These are phyloP conservation scores for Gandaritis pyraliata DNA, from an alignment of 2,888 invertebrate species.

Conservation along the genomic window DNA sequence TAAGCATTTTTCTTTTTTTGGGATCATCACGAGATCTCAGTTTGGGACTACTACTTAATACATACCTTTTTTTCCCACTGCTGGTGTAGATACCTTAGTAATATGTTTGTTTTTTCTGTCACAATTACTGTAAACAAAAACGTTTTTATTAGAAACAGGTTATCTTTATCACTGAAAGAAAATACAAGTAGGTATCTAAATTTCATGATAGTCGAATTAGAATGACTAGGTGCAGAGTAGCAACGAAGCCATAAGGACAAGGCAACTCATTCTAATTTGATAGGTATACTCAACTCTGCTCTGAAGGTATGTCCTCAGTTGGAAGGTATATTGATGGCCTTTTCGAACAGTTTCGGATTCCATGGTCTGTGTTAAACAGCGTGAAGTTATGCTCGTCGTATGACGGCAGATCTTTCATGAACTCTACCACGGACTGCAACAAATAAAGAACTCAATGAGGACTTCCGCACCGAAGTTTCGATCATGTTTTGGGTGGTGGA, in stretches of 20 bases:
- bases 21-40: too few relatives aligned
- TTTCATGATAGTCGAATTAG: too few relatives aligned
- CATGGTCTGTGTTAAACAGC: constrained; percentile 94
- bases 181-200: too few relatives aligned
- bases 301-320: constrained; percentile 95
- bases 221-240: too few relatives aligned
- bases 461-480: constrained; percentile 35
- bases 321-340: constrained; percentile 96
- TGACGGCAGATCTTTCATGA: constrained; percentile 95
- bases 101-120: constrained; percentile 97
- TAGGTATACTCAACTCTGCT: constrained; percentile 90
- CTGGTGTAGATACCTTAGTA: constrained; percentile 96
- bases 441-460: constrained; percentile 42
- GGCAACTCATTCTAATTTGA: background rate
- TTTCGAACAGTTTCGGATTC: constrained; percentile 91
- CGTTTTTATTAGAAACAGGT: constrained; percentile 22
- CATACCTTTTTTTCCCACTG: constrained; percentile 98
- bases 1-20: too few relatives aligned
- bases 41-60: too few relatives aligned
- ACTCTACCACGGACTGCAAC: constrained; percentile 93
- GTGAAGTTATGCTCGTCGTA: constrained; percentile 96
- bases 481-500: constrained; percentile 4
- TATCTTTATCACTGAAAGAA: background rate
- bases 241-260: too few relatives aligned
- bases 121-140: constrained; percentile 91